phyloP scores from a whole-genome alignment of 2,113 vertebrate species.

The Varanus salvator region DNA sequence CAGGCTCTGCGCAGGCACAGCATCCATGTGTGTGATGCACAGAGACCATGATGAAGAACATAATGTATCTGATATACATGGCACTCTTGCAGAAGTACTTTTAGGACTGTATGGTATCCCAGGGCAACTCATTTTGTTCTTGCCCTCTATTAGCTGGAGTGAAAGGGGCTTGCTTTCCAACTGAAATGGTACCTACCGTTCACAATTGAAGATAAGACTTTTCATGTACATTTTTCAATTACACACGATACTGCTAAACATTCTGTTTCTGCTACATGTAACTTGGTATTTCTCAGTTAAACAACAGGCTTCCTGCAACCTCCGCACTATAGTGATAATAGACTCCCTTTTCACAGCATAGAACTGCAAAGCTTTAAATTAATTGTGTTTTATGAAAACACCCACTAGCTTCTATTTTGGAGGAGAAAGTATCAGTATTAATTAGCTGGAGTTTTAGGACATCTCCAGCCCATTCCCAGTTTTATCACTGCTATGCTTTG shows the following conservation, averaged over 20 bases:
- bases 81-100: background rate
- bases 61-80: background rate
- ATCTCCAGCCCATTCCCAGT: background rate
- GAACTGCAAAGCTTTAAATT: background rate
- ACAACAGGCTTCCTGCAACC: background rate
- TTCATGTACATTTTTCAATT: constrained; percentile 1
- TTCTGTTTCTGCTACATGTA: background rate
- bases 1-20: no score
- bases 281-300: background rate
- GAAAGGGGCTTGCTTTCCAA: background rate
- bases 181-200: background rate
- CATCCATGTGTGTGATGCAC: no score
- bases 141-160: constrained; percentile 1
- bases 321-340: constrained; percentile 11
- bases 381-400: background rate
- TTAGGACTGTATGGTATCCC: background rate
- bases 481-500: background rate
- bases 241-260: background rate
- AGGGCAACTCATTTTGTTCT: background rate
- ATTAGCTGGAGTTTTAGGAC: background rate
- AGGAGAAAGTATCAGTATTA: background rate
- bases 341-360: background rate
- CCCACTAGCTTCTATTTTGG: background rate
- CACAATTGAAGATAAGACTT: background rate
- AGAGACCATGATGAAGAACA: no score